Conservation (phyloP, 2,888 invertebrate genomes). For the Encarsia formosa region DNA sequence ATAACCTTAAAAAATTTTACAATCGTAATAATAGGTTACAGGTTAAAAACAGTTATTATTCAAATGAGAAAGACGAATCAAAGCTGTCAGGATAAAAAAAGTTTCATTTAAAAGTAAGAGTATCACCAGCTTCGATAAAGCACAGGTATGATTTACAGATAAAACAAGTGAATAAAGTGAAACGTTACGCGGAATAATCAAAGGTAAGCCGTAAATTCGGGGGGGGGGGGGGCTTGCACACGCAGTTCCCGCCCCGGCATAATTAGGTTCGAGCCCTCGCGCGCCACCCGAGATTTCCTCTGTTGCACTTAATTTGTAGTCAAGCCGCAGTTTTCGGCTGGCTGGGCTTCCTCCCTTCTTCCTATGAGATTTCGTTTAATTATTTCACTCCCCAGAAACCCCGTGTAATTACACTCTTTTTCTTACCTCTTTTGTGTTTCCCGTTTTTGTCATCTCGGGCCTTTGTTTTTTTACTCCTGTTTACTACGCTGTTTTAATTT, state of each 20-base stretch:
- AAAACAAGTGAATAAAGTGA: too few species aligned
- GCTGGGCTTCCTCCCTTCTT: neutral
- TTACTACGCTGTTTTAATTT: too few species aligned
- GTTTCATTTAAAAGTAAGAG: too few species aligned
- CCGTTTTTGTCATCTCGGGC: neutral
- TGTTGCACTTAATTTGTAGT: conserved; percentile 22
- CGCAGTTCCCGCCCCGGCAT: conserved; percentile 12
- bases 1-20: too few species aligned
- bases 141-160: too few species aligned
- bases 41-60: too few species aligned
- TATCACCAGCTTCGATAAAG: too few species aligned
- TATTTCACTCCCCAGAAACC: conserved; percentile 1
- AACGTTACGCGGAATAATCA: too few species aligned
- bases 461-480: neutral
- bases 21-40: too few species aligned
- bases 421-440: neutral
- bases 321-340: neutral
- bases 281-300: conserved; percentile 20
- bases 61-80: too few species aligned
- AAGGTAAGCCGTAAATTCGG: conserved; percentile 23
- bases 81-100: too few species aligned
- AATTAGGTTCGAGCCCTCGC: conserved; percentile 24
- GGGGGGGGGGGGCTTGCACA: conserved; percentile 2
- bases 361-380: conserved; percentile 20
- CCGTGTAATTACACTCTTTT: conserved; percentile 21